These are phyloP conservation scores for Drosophila punjabiensis DNA, from an alignment of 1,140 invertebrate genomes.

Conservation along the genomic window DNA sequence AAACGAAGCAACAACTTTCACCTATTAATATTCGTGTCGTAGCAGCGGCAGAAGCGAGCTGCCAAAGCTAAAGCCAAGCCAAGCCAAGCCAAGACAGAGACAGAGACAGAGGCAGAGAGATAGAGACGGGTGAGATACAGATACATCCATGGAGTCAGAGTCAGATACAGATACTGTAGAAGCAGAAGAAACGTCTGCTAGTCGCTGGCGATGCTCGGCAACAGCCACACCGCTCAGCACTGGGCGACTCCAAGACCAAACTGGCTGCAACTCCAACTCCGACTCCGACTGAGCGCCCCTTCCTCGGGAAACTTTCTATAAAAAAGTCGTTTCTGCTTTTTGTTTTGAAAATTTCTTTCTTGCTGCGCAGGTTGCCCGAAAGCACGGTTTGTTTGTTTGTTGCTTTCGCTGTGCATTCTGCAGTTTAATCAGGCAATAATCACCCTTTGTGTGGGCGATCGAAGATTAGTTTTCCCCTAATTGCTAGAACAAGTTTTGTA, in stretches of 20 bases:
- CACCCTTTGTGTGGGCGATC: slow-evolving; percentile 1
- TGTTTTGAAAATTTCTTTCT: slow-evolving; percentile 57
- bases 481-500: slow-evolving; percentile 7
- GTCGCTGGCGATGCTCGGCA: slow-evolving; percentile 65
- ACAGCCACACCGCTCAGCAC: slow-evolving; percentile 56
- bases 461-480: not conserved
- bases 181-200: slow-evolving; percentile 65
- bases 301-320: slow-evolving; percentile 53
- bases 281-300: slow-evolving; percentile 22
- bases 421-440: not conserved
- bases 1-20: slow-evolving; percentile 84
- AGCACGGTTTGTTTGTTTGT: slow-evolving; percentile 50
- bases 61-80: slow-evolving; percentile 26
- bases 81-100: slow-evolving; percentile 28
- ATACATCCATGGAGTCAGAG: slow-evolving; percentile 20
- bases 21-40: slow-evolving; percentile 85
- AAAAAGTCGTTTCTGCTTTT: slow-evolving; percentile 52
- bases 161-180: slow-evolving; percentile 56
- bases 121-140: slow-evolving; percentile 17
- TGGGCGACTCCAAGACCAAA: slow-evolving; percentile 42
- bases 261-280: slow-evolving; percentile 38
- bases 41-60: slow-evolving; percentile 65
- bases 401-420: slow-evolving; percentile 54
- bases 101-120: slow-evolving; percentile 12
- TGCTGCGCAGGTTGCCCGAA: slow-evolving; percentile 37